Percentiles rank a stretch among this genome's conserved stretches.
Evolutionary conservation across 2,888 invertebrate species (phyloP).

Genomic region (Campoplex nolae): DNA sequence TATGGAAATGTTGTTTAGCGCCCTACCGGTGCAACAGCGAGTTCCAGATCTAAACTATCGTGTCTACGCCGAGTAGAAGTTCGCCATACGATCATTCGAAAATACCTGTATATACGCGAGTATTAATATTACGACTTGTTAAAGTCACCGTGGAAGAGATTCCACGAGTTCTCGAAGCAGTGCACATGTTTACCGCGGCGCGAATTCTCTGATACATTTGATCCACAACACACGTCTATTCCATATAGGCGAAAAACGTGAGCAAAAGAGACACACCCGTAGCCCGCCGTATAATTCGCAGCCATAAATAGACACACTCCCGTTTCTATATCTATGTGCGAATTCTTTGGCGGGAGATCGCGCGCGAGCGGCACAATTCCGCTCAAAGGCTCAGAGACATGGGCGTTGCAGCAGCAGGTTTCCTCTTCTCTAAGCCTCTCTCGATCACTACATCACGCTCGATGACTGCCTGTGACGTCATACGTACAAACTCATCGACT

Average conservation of each 20-base stretch:
- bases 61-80: constrained; percentile 2
- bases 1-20: background rate
- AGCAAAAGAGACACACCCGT: constrained; percentile 50
- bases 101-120: background rate
- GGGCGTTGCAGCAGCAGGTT: constrained; percentile 35
- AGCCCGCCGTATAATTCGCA: constrained; percentile 10
- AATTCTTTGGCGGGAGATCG: constrained; percentile 14
- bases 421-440: constrained; percentile 8
- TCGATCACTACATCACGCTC: constrained; percentile 17
- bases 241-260: constrained; percentile 25
- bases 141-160: constrained; percentile 39
- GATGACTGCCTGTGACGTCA: constrained; percentile 55
- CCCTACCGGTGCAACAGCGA: background rate
- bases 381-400: constrained; percentile 55
- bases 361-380: constrained; percentile 40
- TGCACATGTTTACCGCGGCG: constrained; percentile 23
- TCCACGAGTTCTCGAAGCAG: constrained; percentile 12
- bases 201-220: constrained; percentile 20
- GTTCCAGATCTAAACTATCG: constrained; percentile 7
- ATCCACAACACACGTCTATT: constrained; percentile 4
- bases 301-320: background rate
- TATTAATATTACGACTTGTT: constrained; percentile 32
- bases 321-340: background rate
- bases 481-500: constrained; percentile 42
- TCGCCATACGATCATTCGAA: background rate